Percentiles rank a stretch among this genome's conserved stretches.
Conservation (phyloP, 1,140 invertebrate species). For the Sycophila sp. region DNA sequence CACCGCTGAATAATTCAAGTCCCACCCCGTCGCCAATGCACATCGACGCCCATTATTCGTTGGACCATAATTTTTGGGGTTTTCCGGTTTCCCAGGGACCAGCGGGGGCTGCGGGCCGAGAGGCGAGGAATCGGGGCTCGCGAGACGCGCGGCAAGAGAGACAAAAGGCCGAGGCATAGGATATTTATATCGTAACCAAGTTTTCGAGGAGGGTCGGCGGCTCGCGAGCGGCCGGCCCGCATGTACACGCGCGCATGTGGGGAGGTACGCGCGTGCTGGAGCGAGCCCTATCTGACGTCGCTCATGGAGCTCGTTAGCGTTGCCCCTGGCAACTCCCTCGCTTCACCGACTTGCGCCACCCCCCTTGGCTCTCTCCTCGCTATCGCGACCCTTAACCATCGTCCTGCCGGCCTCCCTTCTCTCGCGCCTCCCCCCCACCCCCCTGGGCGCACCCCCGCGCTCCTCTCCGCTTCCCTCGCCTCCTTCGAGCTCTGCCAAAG, state of each 20-base stretch:
- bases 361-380: constrained; percentile 35
- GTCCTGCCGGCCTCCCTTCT: constrained; percentile 43
- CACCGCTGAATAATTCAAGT: constrained; percentile 33
- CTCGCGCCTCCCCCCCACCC: constrained; percentile 42
- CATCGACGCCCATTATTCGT: constrained; percentile 1
- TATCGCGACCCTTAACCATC: constrained; percentile 40
- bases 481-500: constrained; percentile 19
- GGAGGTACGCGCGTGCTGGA: constrained; percentile 45
- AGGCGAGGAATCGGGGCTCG: constrained; percentile 10
- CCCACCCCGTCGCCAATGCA: constrained; percentile 1
- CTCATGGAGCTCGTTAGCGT: constrained; percentile 67
- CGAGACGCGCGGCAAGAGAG: too few relatives aligned
- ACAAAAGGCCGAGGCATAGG: too few relatives aligned
- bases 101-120: too few relatives aligned
- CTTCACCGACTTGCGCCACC: constrained; percentile 50
- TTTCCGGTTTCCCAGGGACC: constrained; percentile 26
- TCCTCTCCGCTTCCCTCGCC: constrained; percentile 24
- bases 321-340: constrained; percentile 64
- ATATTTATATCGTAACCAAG: constrained; percentile 58
- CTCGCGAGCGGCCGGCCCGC: not conserved
- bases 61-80: constrained; percentile 27
- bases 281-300: constrained; percentile 64
- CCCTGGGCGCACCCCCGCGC: constrained; percentile 37
- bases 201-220: constrained; percentile 48
- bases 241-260: not conserved